phyloP scores from a whole-genome alignment of 2,888 invertebrate genomes.

The Syrista parreyssii region DNA sequence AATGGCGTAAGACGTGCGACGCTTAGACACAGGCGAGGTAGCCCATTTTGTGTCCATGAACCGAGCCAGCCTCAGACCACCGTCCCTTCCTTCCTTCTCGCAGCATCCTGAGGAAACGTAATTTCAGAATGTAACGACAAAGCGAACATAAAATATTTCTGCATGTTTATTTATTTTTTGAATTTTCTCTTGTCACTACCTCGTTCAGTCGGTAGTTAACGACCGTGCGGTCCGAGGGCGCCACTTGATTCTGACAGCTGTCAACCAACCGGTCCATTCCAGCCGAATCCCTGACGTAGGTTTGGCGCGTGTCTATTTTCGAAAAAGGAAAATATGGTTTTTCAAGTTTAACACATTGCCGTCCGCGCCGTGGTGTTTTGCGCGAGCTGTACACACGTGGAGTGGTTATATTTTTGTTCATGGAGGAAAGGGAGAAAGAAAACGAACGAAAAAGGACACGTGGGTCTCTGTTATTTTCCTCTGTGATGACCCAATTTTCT shows the following conservation, averaged over 20 bases:
- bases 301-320: slow-evolving; percentile 10
- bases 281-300: not conserved
- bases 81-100: slow-evolving; percentile 57
- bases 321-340: not conserved
- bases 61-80: slow-evolving; percentile 61
- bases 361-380: not conserved
- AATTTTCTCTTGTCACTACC: not conserved
- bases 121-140: slow-evolving; percentile 16
- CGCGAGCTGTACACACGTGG: not conserved
- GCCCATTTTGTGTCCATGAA: slow-evolving; percentile 56
- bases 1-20: not conserved
- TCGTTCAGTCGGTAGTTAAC: not conserved
- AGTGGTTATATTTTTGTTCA: not conserved
- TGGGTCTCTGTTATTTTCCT: not conserved
- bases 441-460: slow-evolving; percentile 2
- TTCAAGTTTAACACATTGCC: slow-evolving; percentile 5
- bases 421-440: not conserved
- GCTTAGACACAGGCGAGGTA: slow-evolving; percentile 45
- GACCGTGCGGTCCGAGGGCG: too few relatives aligned
- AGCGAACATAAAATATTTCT: not conserved
- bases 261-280: not conserved
- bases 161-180: not conserved
- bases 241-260: not conserved
- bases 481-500: not conserved
- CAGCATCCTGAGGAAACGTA: slow-evolving; percentile 30